Evolutionary conservation across 2,113 vertebrate genomes (phyloP).

Genomic region (Bubo bubo): DNA sequence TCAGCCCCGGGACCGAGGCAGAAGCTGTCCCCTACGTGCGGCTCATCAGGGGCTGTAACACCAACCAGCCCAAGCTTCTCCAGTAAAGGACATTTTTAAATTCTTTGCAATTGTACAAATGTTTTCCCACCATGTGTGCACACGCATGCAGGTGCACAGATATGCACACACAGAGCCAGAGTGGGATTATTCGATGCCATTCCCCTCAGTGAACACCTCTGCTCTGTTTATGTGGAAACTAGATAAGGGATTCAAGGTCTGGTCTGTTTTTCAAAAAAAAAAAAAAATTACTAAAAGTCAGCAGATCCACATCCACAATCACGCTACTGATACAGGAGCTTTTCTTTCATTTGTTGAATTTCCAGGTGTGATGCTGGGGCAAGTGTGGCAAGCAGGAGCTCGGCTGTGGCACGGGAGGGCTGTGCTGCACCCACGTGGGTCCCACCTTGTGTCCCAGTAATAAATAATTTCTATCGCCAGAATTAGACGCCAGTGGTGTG

Average conservation of each 20-base stretch:
- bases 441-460: not conserved
- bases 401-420: rapidly evolving
- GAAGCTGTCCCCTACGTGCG: rapidly evolving
- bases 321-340: not conserved
- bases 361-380: not conserved
- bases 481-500: not conserved
- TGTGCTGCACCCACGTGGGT: rapidly evolving
- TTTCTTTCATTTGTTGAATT: not conserved
- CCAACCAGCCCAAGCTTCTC: not conserved
- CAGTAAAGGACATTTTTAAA: not conserved
- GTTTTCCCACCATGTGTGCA: rapidly evolving
- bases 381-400: not conserved
- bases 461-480: rapidly evolving
- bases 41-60: rapidly evolving
- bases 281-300: not conserved
- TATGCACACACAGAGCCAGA: rapidly evolving
- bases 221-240: not conserved
- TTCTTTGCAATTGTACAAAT: not conserved
- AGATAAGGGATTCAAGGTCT: not conserved
- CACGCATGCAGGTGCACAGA: not conserved
- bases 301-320: not conserved
- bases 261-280: not conserved
- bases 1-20: not conserved
- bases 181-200: not conserved
- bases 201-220: not conserved